phyloP scores from a whole-genome alignment of 2,888 invertebrate species.

The Melipona beecheii region DNA sequence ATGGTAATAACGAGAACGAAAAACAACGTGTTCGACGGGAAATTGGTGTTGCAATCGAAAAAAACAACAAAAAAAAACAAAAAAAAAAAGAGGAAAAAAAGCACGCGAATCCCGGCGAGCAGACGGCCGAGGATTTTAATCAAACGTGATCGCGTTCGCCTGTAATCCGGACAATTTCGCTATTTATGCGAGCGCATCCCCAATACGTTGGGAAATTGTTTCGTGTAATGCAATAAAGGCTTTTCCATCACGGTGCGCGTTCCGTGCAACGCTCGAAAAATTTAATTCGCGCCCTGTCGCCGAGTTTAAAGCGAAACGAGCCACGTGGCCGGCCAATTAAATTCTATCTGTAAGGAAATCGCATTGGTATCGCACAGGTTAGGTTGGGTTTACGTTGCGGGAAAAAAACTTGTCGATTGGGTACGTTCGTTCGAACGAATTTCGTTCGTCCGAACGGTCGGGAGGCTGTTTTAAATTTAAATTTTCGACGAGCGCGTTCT shows the following conservation, averaged over 20 bases:
- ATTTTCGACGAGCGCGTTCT: too few relatives aligned
- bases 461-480: too few relatives aligned
- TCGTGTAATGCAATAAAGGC: not conserved
- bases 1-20: constrained; percentile 36
- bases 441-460: too few relatives aligned
- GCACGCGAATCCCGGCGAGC: not conserved
- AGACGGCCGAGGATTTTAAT: constrained; percentile 28
- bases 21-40: constrained; percentile 32
- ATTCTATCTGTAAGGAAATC: constrained; percentile 17
- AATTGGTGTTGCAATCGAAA: constrained; percentile 31
- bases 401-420: too few relatives aligned
- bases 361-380: not conserved
- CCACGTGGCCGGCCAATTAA: not conserved
- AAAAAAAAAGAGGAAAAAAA: not conserved
- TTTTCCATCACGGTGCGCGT: constrained; percentile 11
- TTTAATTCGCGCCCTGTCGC: constrained; percentile 22
- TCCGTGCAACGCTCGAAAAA: constrained; percentile 1
- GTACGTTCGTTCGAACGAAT: too few relatives aligned
- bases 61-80: too few relatives aligned
- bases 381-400: too few relatives aligned
- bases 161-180: constrained; percentile 43
- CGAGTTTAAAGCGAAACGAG: constrained; percentile 1
- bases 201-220: constrained; percentile 15
- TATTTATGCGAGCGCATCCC: constrained; percentile 38
- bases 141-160: constrained; percentile 27